Conservation (phyloP, 2,888 invertebrate genomes). For the Adineta ricciae region DNA sequence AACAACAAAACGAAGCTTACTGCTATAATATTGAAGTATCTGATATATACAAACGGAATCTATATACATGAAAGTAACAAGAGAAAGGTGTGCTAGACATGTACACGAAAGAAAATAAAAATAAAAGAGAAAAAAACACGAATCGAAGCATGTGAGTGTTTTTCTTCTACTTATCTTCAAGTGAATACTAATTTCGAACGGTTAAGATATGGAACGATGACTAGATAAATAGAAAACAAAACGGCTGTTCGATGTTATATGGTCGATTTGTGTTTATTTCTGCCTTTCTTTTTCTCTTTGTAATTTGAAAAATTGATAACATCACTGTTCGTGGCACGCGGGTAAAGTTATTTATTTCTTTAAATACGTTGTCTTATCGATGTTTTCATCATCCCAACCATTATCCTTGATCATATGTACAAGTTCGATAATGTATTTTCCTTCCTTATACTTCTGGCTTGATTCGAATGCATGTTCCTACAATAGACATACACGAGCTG, state of each 20-base stretch:
- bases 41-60: neutral
- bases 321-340: neutral
- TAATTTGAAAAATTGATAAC: neutral
- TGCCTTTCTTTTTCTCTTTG: neutral
- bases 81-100: neutral
- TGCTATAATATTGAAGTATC: neutral
- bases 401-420: conserved; percentile 99
- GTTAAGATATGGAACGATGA: neutral
- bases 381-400: conserved; percentile 70
- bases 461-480: conserved; percentile 95
- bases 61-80: neutral
- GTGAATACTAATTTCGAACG: neutral
- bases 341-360: neutral
- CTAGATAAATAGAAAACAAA: neutral
- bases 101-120: neutral
- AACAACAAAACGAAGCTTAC: neutral
- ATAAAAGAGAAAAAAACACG: neutral
- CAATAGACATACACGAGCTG: neutral
- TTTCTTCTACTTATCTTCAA: neutral
- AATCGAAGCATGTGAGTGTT: neutral
- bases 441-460: conserved; percentile 99
- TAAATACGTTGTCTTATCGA: neutral
- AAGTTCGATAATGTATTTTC: conserved; percentile 98
- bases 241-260: too few relatives aligned
- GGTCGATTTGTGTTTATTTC: neutral